phyloP scores from a whole-genome alignment of 1,140 invertebrate species.

The Drosophila mayri region DNA sequence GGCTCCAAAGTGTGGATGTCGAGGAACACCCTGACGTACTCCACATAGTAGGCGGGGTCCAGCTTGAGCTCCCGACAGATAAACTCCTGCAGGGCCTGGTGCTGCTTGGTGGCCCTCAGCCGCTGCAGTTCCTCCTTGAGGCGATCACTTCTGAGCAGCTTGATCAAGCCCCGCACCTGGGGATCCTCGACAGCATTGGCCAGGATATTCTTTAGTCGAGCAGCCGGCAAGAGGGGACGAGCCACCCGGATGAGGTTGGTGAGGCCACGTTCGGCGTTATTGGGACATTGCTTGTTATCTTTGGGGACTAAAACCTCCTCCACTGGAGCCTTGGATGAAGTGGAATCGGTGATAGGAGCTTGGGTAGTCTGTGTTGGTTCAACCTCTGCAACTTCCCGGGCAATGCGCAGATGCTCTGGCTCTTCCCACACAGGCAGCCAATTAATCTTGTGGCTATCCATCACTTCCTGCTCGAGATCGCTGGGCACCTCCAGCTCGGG shows the following conservation, averaged over 20 bases:
- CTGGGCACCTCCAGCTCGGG: constrained; percentile 17
- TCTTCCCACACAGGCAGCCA: constrained; percentile 41
- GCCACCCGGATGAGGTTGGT: constrained; percentile 55
- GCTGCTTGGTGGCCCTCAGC: constrained; percentile 44
- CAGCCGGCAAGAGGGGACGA: constrained; percentile 42
- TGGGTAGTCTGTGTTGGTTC: neutral
- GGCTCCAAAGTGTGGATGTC: constrained; percentile 32
- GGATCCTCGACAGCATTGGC: constrained; percentile 56
- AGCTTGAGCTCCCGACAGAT: constrained; percentile 51
- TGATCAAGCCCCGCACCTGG: constrained; percentile 38
- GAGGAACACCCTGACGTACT: constrained; percentile 45
- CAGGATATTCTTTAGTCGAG: constrained; percentile 51
- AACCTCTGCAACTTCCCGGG: neutral
- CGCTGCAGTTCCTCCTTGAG: constrained; percentile 28
- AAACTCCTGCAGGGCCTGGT: constrained; percentile 40
- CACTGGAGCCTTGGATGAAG: neutral
- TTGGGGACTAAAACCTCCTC: neutral
- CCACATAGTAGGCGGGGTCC: constrained; percentile 50
- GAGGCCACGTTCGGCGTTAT: constrained; percentile 30
- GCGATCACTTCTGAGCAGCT: constrained; percentile 42
- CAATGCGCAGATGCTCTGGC: neutral
- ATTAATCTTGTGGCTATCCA: constrained; percentile 46
- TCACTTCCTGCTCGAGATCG: constrained; percentile 13
- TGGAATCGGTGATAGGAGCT: neutral
- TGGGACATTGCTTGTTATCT: constrained; percentile 47